Percentiles rank a stretch among this genome's conserved stretches.
These are phyloP conservation scores for Ctena decussata DNA, from an alignment of 2,888 invertebrate species.

Conservation along the genomic window DNA sequence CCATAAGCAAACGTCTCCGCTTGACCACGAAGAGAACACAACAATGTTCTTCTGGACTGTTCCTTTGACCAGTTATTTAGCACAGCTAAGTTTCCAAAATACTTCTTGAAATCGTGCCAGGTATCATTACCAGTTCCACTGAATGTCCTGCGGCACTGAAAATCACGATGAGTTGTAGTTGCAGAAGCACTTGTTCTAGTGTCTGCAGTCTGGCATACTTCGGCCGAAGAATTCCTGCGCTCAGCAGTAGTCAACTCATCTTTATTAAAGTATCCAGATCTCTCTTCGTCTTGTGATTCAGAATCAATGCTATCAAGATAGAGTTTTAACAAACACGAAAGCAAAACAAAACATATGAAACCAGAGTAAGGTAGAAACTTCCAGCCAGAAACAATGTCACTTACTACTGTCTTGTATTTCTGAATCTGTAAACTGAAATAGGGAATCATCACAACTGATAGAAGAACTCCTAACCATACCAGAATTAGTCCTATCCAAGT, in stretches of 20 bases:
- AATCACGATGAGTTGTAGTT: not conserved
- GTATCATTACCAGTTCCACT: constrained; percentile 25
- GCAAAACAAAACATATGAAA: not conserved
- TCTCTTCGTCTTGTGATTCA: not conserved
- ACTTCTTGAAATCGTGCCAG: constrained; percentile 22
- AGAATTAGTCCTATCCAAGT: not conserved
- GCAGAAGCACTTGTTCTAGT: not conserved
- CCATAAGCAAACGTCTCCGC: constrained; percentile 48
- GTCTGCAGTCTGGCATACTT: not conserved
- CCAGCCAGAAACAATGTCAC: not conserved
- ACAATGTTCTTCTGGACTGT: constrained; percentile 25
- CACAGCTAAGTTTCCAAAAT: constrained; percentile 27
- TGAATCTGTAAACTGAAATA: not conserved
- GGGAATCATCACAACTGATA: not conserved
- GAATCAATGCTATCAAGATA: not conserved
- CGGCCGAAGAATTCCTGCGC: not conserved
- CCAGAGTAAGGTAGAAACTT: not conserved
- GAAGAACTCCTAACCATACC: not conserved
- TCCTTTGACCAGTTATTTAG: constrained; percentile 25
- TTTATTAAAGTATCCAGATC: not conserved
- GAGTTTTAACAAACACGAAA: not conserved
- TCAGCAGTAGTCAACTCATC: not conserved
- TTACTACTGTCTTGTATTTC: not conserved
- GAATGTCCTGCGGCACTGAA: constrained; percentile 23
- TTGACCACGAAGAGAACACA: constrained; percentile 45